Evolutionary conservation across 2,113 vertebrate species (phyloP).

Genomic region (Myodes glareolus): DNA sequence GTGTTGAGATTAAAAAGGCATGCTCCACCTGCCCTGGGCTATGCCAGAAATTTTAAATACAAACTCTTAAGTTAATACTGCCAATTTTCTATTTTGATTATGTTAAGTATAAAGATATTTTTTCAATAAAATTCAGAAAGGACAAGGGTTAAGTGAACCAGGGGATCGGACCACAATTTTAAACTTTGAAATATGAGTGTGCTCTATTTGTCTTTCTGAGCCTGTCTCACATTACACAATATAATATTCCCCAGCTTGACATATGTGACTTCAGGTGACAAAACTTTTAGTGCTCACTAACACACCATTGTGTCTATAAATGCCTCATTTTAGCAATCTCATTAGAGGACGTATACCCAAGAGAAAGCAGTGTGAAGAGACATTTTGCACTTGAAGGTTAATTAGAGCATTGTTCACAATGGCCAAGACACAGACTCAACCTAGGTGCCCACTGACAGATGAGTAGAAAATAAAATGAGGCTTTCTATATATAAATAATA

Average conservation of each 20-base stretch:
- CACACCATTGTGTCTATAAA: not conserved
- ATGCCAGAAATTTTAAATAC: slow-evolving; percentile 74
- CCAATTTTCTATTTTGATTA: slow-evolving; percentile 64
- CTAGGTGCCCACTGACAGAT: not conserved
- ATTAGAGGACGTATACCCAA: not conserved
- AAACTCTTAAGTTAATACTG: slow-evolving; percentile 78
- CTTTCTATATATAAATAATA: not conserved
- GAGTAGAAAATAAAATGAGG: not conserved
- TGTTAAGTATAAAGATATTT: slow-evolving; percentile 57
- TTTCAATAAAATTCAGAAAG: slow-evolving; percentile 64
- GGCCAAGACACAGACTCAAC: not conserved
- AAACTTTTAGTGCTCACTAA: not conserved
- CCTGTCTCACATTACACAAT: not conserved
- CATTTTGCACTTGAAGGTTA: not conserved
- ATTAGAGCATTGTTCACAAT: not conserved
- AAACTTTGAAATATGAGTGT: not conserved
- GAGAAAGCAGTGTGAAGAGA: not conserved
- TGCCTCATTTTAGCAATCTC: not conserved
- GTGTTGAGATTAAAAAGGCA: not conserved
- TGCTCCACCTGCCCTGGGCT: not conserved
- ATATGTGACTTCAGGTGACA: not conserved
- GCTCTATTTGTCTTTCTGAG: not conserved
- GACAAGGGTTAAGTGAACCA: slow-evolving; percentile 32
- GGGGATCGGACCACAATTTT: not conserved
- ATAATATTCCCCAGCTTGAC: not conserved